Percentiles rank a stretch among this genome's conserved stretches.
Evolutionary conservation across 2,797 vertebrate species (phyloP).

Genomic region (Pristis pectinata): DNA sequence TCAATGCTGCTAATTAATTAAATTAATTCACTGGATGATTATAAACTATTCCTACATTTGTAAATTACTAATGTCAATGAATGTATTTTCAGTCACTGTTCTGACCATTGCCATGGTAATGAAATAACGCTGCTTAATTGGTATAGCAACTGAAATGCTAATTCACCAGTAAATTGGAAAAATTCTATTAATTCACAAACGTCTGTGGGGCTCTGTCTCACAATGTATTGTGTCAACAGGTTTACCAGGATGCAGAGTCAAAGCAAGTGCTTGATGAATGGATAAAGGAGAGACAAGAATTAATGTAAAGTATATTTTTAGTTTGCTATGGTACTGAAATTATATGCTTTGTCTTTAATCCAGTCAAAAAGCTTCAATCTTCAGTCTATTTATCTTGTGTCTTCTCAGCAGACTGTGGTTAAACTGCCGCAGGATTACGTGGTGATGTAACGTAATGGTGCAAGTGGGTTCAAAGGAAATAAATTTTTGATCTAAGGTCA

Average conservation of each 20-base stretch:
- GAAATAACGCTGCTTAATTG: not conserved
- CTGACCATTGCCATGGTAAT: not conserved
- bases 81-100: not conserved
- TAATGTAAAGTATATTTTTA: constrained; percentile 50
- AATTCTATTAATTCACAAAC: not conserved
- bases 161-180: not conserved
- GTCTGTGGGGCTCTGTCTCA: not conserved
- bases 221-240: constrained; percentile 46
- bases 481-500: not conserved
- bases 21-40: not conserved
- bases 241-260: constrained; percentile 62
- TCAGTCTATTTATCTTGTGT: not conserved
- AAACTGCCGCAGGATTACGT: not conserved
- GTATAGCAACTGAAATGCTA: not conserved
- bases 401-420: too few species aligned
- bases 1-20: not conserved
- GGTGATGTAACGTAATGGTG: not conserved
- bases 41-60: too few species aligned
- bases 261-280: constrained; percentile 61
- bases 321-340: not conserved
- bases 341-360: not conserved
- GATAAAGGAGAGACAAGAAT: constrained; percentile 66
- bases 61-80: not conserved
- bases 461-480: not conserved
- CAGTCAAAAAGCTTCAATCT: not conserved